Base-by-base conservation (phyloP, 2,888 invertebrate genomes). In the Loripinus fragilis region DNA sequence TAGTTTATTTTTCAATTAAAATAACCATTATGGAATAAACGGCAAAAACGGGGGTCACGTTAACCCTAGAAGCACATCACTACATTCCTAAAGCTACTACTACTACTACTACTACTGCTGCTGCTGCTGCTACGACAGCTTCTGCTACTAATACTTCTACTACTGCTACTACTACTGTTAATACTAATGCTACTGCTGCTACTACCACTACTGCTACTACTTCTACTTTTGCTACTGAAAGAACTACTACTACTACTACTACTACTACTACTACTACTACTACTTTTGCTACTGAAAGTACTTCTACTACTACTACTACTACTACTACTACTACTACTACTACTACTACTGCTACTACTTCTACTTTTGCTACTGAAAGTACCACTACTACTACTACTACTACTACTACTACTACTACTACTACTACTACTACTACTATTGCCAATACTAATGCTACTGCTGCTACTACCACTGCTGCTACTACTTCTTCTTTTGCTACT, bases 261-360 rank as follows among this genome's bases (percentile, higher is more conserved):
- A 55, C 55, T 55, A 55, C 55, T 55, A 55, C 55, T 55, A 17
- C 55, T 23, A 55, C 23, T 55, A 17, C 55, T 10, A 17, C 55
- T 23, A 55, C 15, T 17, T 17, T 25, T 55, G 25, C 55, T 10
- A 12, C 55, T 23, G 12, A 17, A 12, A 17, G 10, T 23, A n/a
- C 23, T 23, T 17, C 17, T 25, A 55, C 23, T 23, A 55, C 55
- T 25, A 55, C 17, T 23, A n/a, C 17, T 25, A 17, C 55, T n/a
- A 55, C 55, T 25, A 55, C 55, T 55, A 23, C 23, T 55, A 55
- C 55, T 55, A 55, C 55, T 55, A 23, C 55, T 23, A 55, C 55
- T 55, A 55, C 23, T 55, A 55, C 55, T 55, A 55, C 55, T 55
- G 23, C 23, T 55, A 55, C 55, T 55, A 55, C 55, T 55, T 17